Evolutionary conservation across 2,797 vertebrate genomes (phyloP).

Genomic region (Acrossocheilus fasciatus): DNA sequence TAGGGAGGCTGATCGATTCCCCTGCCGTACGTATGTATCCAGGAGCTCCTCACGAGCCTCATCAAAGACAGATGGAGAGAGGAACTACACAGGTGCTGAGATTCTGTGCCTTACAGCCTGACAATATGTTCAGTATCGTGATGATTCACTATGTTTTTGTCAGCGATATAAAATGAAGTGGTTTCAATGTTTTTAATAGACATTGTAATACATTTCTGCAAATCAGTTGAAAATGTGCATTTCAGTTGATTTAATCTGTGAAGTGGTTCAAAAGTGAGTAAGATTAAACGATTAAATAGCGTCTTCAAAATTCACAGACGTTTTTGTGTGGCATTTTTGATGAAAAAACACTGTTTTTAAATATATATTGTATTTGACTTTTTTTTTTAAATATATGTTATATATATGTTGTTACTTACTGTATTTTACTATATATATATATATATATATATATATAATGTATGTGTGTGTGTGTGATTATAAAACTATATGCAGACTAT

Average conservation of each 20-base stretch:
- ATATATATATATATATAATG: too few species aligned
- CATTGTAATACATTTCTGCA: neutral
- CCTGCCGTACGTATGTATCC: slow-evolving; percentile 63
- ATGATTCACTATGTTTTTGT: neutral
- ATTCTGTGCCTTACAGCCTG: neutral
- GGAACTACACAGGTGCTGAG: slow-evolving; percentile 14
- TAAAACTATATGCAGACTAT: neutral
- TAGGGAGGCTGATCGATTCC: slow-evolving; percentile 70
- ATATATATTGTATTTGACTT: neutral
- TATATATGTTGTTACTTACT: neutral
- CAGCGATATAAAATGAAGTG: neutral
- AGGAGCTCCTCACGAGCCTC: slow-evolving; percentile 67
- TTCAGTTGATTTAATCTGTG: neutral
- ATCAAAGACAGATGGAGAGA: slow-evolving; percentile 65
- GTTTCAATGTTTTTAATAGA: neutral
- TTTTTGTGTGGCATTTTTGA: neutral
- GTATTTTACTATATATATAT: neutral
- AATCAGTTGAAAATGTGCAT: neutral
- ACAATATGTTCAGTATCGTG: neutral
- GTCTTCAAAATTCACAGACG: neutral
- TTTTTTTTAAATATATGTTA: neutral
- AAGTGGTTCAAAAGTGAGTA: neutral
- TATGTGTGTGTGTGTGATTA: neutral
- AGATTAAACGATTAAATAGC: neutral
- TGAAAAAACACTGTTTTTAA: neutral